Base-by-base conservation (phyloP, 2,797 vertebrate species). In the Sebastes minor region DNA sequence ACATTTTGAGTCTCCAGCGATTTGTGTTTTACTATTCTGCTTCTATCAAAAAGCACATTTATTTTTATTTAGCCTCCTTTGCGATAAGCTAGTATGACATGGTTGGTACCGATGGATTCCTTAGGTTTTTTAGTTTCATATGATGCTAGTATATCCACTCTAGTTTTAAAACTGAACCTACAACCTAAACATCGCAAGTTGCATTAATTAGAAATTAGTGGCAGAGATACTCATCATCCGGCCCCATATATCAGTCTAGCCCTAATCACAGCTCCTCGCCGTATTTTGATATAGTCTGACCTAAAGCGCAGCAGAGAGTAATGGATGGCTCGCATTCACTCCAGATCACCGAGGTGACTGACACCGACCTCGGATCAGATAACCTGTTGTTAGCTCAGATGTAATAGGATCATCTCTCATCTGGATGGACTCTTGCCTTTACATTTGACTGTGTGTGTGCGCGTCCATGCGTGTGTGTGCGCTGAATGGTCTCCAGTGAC, bases 361-460 rank as follows among this genome's bases (percentile, higher is more conserved):
- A 76, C 62, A 62, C 85, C 74, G 88, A 88, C 87, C 86, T 86
- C 60, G 35, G 86, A 89, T 93, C 90, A 85, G 85, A 86, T 92
- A 42, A 80, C 89, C 66, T n/a, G 81, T 80, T 79, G 82, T 88
- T 73, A 76, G 71, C 16, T 25, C 30, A 28, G 49, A 61, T 81
- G 92, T 84, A 91, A 94, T 8, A 60, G 22, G 86, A 93, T 87
- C 85, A 67, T 46, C 78, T 80, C 73, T 87, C 88, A 85, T 89
- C 76, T 88, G 77, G 78, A 81, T 27, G 59, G 80, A 83, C 84
- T 86, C 76, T 71, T 77, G 74, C 78, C 80, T 87, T 79, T 55
- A 78, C 78, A 79, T 86, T 74, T 85, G 88, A 81, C 35, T 77
- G 28, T 20, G 35, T 3, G 12, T 78, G 78, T 49, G 66, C 63